phyloP scores from a whole-genome alignment of 2,113 vertebrate genomes.

The Odocoileus virginianus region DNA sequence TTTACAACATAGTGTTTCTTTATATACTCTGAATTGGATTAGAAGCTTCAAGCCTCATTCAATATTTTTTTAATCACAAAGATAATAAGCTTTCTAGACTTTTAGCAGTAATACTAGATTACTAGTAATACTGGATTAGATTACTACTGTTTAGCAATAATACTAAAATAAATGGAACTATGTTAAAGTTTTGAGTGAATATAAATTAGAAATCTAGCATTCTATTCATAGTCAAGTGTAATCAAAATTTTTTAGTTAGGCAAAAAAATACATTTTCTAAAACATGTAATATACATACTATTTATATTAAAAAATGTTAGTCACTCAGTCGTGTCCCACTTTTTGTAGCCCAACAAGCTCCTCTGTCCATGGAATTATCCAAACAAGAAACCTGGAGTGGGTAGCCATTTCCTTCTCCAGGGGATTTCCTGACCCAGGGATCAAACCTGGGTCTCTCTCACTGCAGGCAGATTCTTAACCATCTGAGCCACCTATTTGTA shows the following conservation, averaged over 20 bases:
- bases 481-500: background rate
- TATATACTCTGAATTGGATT: background rate
- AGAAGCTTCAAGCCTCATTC: background rate
- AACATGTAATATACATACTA: background rate
- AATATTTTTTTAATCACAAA: background rate
- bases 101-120: background rate
- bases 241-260: background rate
- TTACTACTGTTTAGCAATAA: background rate
- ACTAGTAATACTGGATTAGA: background rate
- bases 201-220: background rate
- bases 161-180: background rate
- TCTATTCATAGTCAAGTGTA: background rate
- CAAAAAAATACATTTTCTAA: background rate
- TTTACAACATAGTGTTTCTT: background rate
- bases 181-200: background rate
- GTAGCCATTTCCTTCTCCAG: background rate
- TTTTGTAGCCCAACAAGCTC: background rate
- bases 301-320: background rate
- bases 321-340: background rate
- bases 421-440: background rate
- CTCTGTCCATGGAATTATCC: background rate
- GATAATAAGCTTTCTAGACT: background rate
- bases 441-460: background rate
- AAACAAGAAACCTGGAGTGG: background rate
- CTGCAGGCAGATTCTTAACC: background rate